Conservation (phyloP, 2,888 invertebrate genomes). For the Pantelozetes paolii region DNA sequence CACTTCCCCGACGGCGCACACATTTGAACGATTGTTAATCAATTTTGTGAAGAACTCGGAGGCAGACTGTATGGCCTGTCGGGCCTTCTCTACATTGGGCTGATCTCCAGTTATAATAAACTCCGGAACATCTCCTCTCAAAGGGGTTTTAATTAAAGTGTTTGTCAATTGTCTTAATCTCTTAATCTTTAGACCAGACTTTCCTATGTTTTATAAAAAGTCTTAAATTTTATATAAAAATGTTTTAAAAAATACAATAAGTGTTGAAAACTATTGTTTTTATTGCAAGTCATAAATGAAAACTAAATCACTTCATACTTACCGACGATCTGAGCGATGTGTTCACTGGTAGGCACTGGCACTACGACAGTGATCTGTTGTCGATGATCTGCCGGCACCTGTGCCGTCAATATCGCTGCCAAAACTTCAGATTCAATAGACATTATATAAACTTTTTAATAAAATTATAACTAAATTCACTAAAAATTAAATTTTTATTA, state of each 20-base stretch:
- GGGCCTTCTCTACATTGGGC: neutral
- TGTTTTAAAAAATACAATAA: neutral
- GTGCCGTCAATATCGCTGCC: neutral
- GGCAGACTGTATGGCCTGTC: neutral
- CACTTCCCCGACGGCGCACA: slow-evolving; percentile 5
- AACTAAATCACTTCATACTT: too few relatives aligned
- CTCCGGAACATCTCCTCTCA: neutral
- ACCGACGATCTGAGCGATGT: slow-evolving; percentile 21
- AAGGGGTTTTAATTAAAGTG: slow-evolving; percentile 5
- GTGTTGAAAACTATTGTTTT: neutral
- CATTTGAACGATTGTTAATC: neutral
- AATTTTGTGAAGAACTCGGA: slow-evolving; percentile 2
- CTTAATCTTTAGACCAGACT: slow-evolving; percentile 10
- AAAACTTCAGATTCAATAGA: too few relatives aligned
- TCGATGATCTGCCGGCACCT: neutral
- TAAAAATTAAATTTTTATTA: too few relatives aligned
- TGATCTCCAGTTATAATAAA: neutral
- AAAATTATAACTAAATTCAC: too few relatives aligned
- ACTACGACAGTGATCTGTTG: neutral
- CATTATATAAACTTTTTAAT: too few relatives aligned
- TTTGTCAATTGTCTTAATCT: neutral
- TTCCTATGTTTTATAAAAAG: neutral
- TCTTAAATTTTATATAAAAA: neutral
- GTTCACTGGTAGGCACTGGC: slow-evolving; percentile 1
- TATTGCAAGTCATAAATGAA: neutral